Evolutionary conservation across 2,797 vertebrate species (phyloP).

Genomic region (Myripristis murdjan): DNA sequence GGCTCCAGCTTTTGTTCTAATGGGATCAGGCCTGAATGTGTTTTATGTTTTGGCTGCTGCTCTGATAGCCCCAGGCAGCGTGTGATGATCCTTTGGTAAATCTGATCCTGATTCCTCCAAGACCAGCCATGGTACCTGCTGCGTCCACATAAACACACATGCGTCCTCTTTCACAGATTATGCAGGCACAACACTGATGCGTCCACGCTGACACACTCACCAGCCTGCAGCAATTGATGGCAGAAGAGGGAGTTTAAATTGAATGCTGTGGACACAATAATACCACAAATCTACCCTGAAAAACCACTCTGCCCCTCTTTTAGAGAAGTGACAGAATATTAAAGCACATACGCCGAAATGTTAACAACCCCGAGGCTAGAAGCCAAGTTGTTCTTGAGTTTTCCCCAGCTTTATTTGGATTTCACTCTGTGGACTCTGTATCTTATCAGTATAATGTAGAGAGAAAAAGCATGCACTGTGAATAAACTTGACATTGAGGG

Average conservation of each 20-base stretch:
- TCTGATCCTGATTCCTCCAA: constrained; percentile 66
- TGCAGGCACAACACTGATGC: background rate
- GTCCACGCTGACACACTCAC: background rate
- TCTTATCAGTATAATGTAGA: constrained; percentile 7
- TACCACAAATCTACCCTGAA: constrained; percentile 2
- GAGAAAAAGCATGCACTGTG: background rate
- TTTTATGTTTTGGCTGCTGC: constrained; percentile 67
- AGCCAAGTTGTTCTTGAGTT: constrained; percentile 16
- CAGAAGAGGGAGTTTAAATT: background rate
- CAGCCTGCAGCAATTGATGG: background rate
- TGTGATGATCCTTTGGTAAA: constrained; percentile 61
- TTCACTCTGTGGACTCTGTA: background rate
- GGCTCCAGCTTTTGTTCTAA: constrained; percentile 62
- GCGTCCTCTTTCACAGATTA: background rate
- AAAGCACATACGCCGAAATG: background rate
- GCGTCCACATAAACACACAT: constrained; percentile 22
- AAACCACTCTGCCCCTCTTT: constrained; percentile 33
- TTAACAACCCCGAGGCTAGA: constrained; percentile 21
- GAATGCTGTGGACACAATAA: constrained; percentile 14
- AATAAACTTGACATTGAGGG: background rate
- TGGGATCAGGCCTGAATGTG: constrained; percentile 62
- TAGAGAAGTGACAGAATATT: constrained; percentile 35
- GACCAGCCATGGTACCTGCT: constrained; percentile 25
- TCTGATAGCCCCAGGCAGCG: constrained; percentile 51
- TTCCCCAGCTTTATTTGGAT: constrained; percentile 2